Conservation (phyloP, 2,113 vertebrate species). For the Peromyscus maniculatus region DNA sequence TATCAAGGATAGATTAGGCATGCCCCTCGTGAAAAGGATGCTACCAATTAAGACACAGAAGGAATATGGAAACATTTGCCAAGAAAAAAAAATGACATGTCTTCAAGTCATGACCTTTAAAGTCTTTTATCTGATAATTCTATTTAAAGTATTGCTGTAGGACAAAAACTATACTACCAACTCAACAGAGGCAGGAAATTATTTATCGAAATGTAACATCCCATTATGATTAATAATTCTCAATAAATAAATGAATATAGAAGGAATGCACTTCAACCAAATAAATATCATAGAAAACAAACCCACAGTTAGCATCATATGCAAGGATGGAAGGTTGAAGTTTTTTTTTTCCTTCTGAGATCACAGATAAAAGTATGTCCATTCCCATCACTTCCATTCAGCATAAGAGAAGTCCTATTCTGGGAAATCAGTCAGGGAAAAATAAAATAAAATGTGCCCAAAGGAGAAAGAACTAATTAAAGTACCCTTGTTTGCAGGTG, state of each 20-base stretch:
- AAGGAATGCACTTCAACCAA: background rate
- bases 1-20: background rate
- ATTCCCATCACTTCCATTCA: background rate
- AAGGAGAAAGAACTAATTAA: background rate
- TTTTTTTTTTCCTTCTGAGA: background rate
- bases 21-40: background rate
- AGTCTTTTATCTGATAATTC: background rate
- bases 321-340: background rate
- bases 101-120: background rate
- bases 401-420: background rate
- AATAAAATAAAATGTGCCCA: background rate
- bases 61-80: background rate
- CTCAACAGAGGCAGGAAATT: background rate
- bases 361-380: background rate
- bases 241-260: background rate
- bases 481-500: background rate
- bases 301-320: background rate
- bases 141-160: background rate
- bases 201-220: background rate
- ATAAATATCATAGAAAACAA: background rate
- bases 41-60: background rate
- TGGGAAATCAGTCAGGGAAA: background rate
- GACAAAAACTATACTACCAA: background rate
- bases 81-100: background rate
- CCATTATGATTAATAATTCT: background rate